Percentiles rank a stretch among this genome's conserved stretches.
These are phyloP conservation scores for Agrochola lota DNA, from an alignment of 2,888 invertebrate species.

Conservation along the genomic window DNA sequence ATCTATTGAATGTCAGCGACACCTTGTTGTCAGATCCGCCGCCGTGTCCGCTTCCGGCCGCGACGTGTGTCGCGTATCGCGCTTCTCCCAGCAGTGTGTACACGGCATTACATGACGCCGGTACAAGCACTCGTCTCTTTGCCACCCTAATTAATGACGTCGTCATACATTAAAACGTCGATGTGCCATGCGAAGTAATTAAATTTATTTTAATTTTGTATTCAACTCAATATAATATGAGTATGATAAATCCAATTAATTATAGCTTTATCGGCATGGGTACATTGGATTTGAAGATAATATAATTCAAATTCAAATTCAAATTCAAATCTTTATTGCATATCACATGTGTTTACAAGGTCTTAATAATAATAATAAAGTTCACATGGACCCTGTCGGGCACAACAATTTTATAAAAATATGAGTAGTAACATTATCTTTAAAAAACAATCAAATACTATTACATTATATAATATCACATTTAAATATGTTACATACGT, in stretches of 20 bases:
- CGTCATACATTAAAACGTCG: slow-evolving; percentile 11
- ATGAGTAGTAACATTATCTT: no score
- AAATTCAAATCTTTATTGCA: no score
- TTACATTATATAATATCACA: no score
- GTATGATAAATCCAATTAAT: slow-evolving; percentile 35
- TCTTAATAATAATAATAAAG: no score
- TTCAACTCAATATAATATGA: slow-evolving; percentile 6
- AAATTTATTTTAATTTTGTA: slow-evolving; percentile 23
- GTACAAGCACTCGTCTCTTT: not conserved
- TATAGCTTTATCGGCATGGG: not conserved
- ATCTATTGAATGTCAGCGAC: not conserved
- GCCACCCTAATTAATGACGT: slow-evolving; percentile 28
- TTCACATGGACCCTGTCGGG: no score
- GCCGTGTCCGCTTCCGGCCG: not conserved
- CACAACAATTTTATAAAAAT: no score
- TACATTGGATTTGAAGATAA: slow-evolving; percentile 35
- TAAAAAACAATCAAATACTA: no score
- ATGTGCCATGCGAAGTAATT: slow-evolving; percentile 27
- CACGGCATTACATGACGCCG: slow-evolving; percentile 8
- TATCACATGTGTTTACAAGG: no score
- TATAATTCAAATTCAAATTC: no score
- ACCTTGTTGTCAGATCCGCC: not conserved
- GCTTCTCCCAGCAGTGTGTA: not conserved
- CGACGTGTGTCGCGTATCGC: not conserved
- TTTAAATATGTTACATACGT: no score